Conservation (phyloP, 2,797 vertebrate species). For the Mormyrus hasselquistii region DNA sequence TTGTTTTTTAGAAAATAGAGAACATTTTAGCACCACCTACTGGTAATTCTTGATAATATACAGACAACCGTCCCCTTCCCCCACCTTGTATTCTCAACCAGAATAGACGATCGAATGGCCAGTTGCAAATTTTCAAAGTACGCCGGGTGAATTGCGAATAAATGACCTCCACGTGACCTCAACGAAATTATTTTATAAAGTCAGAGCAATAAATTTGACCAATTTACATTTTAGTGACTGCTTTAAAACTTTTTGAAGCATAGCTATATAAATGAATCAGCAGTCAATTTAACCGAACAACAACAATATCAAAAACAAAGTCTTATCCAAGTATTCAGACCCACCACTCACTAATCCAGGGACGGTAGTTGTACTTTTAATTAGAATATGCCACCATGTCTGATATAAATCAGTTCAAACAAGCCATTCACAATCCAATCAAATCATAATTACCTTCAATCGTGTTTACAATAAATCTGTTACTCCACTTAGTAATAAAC, state of each 20-base stretch:
- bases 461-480: not conserved
- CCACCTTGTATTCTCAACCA: not conserved
- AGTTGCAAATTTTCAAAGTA: not conserved
- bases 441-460: not conserved
- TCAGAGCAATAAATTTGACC: not conserved
- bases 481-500: not conserved
- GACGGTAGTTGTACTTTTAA: not conserved
- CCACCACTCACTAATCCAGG: not conserved
- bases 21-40: conserved; percentile 88
- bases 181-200: conserved; percentile 1
- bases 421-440: not conserved
- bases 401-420: not conserved
- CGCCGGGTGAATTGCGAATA: not conserved
- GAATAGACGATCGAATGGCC: not conserved
- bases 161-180: not conserved
- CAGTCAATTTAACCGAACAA: not conserved
- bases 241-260: not conserved
- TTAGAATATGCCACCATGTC: not conserved
- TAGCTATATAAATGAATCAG: not conserved
- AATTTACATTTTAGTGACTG: not conserved
- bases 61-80: conserved; percentile 39
- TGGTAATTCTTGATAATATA: conserved; percentile 54
- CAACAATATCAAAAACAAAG: not conserved
- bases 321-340: not conserved
- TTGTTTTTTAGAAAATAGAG: conserved; percentile 42